Evolutionary conservation across 1,140 invertebrate genomes (phyloP), one percentile per base, ranked within the genome.

Genomic region (Penaeus vannamei): DNA sequence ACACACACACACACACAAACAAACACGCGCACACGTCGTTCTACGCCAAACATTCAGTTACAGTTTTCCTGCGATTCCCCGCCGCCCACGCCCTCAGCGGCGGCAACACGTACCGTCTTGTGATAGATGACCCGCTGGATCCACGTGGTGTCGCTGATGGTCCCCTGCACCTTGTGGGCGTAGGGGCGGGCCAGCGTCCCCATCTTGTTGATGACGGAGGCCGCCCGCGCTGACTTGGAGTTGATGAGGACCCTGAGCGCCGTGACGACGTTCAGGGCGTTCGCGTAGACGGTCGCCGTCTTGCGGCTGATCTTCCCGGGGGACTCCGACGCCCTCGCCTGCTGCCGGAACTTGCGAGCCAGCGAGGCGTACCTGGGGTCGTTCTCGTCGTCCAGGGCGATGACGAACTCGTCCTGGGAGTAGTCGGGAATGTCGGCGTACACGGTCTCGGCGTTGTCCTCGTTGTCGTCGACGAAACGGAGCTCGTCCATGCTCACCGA

Each of bases 341-440:
- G 42, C 3, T 89, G 69, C 22, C 91, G 77, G 82, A 91, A 62
- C 10, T 69, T 86, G 10, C 90, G 87, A n/a, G 91, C 90, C 61
- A 91, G 81, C 17, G 86, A 89, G 79, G 89, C 89, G 22, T 91
- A 91, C 29, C 86, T 88, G 23, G 91, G 91, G 86, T 91, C 89
- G 69, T 91, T 91, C 76, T 91, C 91, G 72, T 91, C 91, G 66
- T 90, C 91, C 26, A 91, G 91, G 29, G 91, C 91, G 69, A 91
- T 91, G 26, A 91, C 89, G 61, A 91, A 91, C 84, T 91, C 91
- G 32, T 91, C 91, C 32, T 91, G 91, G 20, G 91, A 91, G 60
- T 90, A 91, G 81, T 91, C 89, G 29, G 91, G 91, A 46, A 91
- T 82, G 72, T 91, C 91, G 42, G 91, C 89, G 77, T 91, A 91